These are phyloP conservation scores for Pipistrellus pipistrellus DNA, from an alignment of 2,797 vertebrate genomes.

Conservation along the genomic window DNA sequence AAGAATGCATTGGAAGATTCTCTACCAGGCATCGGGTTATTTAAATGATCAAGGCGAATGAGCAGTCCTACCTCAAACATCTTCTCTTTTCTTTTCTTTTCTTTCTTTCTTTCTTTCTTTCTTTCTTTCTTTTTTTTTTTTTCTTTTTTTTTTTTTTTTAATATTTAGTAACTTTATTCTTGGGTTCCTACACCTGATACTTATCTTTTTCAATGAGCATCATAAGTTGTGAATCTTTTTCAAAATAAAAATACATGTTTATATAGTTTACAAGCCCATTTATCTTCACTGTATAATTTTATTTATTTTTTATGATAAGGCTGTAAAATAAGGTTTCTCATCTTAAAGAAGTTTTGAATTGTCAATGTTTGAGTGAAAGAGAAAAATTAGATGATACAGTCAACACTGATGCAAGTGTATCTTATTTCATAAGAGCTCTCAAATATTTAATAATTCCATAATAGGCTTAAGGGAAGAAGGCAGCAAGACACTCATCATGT, in stretches of 20 bases:
- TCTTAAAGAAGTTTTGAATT: constrained; percentile 50
- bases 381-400: constrained; percentile 46
- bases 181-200: constrained; percentile 54
- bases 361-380: constrained; percentile 47
- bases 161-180: constrained; percentile 66
- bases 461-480: constrained; percentile 75
- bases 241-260: constrained; percentile 46
- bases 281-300: constrained; percentile 3
- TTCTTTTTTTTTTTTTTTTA: too few species aligned
- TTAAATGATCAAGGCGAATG: constrained; percentile 72
- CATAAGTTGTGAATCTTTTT: constrained; percentile 32
- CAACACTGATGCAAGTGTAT: constrained; percentile 16
- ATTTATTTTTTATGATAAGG: constrained; percentile 6
- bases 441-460: constrained; percentile 71
- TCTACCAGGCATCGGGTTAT: background rate
- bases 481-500: constrained; percentile 54
- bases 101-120: too few species aligned
- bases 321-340: constrained; percentile 19
- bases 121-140: background rate
- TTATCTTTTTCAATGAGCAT: constrained; percentile 64
- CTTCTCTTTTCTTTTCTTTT: background rate
- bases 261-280: background rate
- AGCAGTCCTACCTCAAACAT: constrained; percentile 44
- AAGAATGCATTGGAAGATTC: constrained; percentile 71
- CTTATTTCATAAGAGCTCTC: constrained; percentile 72